A percentile compares a stretch with the other conserved stretches of the same genome.
Evolutionary conservation across 2,797 vertebrate species (phyloP).

Genomic region (Esox lucius): DNA sequence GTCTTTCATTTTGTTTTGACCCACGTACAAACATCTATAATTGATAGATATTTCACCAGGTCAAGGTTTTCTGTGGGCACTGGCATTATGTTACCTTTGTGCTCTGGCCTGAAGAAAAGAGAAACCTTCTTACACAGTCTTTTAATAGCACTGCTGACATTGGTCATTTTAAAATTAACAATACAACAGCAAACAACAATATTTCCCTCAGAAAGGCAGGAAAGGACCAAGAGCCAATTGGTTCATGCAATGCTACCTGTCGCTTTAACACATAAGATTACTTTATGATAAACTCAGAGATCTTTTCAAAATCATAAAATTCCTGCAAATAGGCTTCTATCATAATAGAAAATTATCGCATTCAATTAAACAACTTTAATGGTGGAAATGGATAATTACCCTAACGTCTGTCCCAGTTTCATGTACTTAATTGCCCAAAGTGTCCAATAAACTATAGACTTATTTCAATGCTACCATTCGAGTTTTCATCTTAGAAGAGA

Average conservation of each 20-base stretch:
- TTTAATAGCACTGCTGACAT: slow-evolving; percentile 12
- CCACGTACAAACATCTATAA: background rate
- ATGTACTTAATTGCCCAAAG: background rate
- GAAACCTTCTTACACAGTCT: background rate
- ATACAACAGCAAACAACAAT: slow-evolving; percentile 10
- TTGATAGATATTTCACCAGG: slow-evolving; percentile 35
- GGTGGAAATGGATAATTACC: background rate
- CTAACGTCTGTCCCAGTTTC: background rate
- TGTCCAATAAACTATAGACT: background rate
- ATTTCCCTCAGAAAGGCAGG: background rate
- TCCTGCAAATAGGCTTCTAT: background rate
- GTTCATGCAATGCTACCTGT: background rate
- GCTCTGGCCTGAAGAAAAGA: slow-evolving; percentile 2
- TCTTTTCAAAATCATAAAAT: background rate
- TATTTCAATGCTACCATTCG: slow-evolving; percentile 8
- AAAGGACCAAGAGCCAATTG: background rate
- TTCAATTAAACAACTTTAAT: background rate
- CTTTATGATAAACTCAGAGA: background rate
- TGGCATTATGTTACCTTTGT: slow-evolving; percentile 2
- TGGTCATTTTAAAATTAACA: slow-evolving; percentile 10
- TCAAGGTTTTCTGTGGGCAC: slow-evolving; percentile 36
- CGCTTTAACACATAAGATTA: background rate
- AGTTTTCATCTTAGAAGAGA: slow-evolving; percentile 6
- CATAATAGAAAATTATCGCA: background rate
- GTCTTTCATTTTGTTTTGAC: slow-evolving; percentile 10